Evolutionary conservation across 2,888 invertebrate species (phyloP).

Genomic region (Drosophila macrospina): DNA sequence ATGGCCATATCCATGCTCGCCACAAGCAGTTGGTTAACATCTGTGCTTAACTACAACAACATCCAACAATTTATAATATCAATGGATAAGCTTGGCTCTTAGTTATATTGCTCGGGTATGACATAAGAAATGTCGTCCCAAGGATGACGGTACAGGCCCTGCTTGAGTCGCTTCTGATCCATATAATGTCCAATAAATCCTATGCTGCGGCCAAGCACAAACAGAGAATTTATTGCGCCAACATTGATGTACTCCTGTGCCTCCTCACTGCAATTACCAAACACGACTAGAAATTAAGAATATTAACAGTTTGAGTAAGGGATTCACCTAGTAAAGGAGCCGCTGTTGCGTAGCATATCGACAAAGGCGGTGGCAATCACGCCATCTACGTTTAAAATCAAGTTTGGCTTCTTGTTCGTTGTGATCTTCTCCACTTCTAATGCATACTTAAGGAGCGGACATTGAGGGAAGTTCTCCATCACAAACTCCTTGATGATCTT

Average conservation of each 20-base stretch:
- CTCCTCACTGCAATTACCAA: constrained; percentile 90
- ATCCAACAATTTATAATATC: constrained; percentile 61
- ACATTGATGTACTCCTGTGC: constrained; percentile 98
- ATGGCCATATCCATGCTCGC: constrained; percentile 62
- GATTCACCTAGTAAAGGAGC: constrained; percentile 94
- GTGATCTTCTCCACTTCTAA: constrained; percentile 99
- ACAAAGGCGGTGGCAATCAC: constrained; percentile 99
- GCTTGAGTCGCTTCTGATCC: constrained; percentile 99
- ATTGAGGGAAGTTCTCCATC: constrained; percentile 95
- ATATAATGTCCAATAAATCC: constrained; percentile 99
- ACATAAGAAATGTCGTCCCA: constrained; percentile 97
- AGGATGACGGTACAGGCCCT: constrained; percentile 99
- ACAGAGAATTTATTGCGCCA: constrained; percentile 98
- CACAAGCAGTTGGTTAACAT: constrained; percentile 72
- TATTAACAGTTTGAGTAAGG: too few relatives aligned
- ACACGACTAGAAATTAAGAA: not conserved
- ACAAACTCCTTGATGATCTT: constrained; percentile 98
- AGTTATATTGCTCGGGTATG: constrained; percentile 85
- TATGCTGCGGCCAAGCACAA: constrained; percentile 98
- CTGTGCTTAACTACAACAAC: constrained; percentile 79
- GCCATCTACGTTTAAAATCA: constrained; percentile 99
- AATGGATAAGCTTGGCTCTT: constrained; percentile 59
- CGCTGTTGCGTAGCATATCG: constrained; percentile 96
- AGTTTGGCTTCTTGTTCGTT: constrained; percentile 99
- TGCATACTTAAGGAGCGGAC: constrained; percentile 97